Evolutionary conservation across 1,140 invertebrate species (phyloP), one percentile per base, ranked within the genome.

Genomic region (Listronotus bonariensis): DNA sequence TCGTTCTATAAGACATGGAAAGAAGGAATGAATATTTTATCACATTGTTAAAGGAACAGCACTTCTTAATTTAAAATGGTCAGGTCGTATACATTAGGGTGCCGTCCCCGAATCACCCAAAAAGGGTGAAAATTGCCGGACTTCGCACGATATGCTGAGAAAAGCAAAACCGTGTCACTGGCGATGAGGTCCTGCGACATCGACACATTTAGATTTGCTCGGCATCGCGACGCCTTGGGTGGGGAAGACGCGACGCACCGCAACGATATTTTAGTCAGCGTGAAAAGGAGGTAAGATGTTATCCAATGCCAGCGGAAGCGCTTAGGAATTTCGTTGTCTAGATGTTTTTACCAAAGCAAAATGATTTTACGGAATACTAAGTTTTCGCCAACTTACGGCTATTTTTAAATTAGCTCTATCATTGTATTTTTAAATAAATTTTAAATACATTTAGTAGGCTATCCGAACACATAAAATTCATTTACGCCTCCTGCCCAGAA

Each of bases 131-230:
- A 68, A 65, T 65, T 54, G 55, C 52, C 65, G 26, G 14, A 14
- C 10, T 31, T 12, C 55, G 17, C 42, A 38, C 43, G 31, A 12
- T 42, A 36, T 7, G 43, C 32, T 42, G 41, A 18, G 55, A 46
- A 40, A 51, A 60, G 45, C 40, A 46, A 43, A 42, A 53, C 59
- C 49, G 59, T 53, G 59, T 53, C 59, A 64, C 61, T 64, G 61
- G 14, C 11, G 31, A 38, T 46, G 15, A 68, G 64, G 57, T 51
- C 41, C 49, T 49, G 62, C 53, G 57, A 61, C 20, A 68, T 61
- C 54, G 67, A 71, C 69, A 68, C 63, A 70, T 75, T 75, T 75
- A 73, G 73, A 73, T 79, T 32, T 77, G n/a, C 41, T 26, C 61
- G 45, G 14, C 67, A 31, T 14, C 67, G 63, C 53, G 57, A 52